Conservation (phyloP, 2,888 invertebrate species). For the Diaperis boleti region DNA sequence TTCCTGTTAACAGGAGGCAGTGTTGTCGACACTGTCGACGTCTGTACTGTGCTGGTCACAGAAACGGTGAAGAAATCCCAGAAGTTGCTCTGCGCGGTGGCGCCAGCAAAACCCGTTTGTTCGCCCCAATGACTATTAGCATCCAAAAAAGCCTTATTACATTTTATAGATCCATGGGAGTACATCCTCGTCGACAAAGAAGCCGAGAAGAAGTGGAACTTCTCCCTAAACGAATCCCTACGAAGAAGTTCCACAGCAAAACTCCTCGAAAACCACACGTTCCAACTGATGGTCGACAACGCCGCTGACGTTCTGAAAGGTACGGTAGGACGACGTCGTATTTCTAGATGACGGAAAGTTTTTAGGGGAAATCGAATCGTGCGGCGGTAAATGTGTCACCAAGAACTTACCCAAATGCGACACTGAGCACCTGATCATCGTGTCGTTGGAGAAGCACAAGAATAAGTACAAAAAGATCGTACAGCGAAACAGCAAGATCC, state of each 20-base stretch:
- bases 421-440: slow-evolving; percentile 54
- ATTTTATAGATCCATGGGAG: slow-evolving; percentile 71
- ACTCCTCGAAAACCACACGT: slow-evolving; percentile 55
- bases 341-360: no score
- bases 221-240: slow-evolving; percentile 62
- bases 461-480: slow-evolving; percentile 58
- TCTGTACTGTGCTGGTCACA: slow-evolving; percentile 70
- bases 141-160: slow-evolving; percentile 54
- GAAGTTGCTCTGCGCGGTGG: slow-evolving; percentile 73
- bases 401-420: slow-evolving; percentile 52
- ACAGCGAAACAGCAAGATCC: slow-evolving; percentile 55
- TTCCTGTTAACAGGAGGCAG: slow-evolving; percentile 67
- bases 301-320: slow-evolving; percentile 62
- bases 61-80: slow-evolving; percentile 70
- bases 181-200: slow-evolving; percentile 68
- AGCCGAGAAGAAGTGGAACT: slow-evolving; percentile 69
- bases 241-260: slow-evolving; percentile 53
- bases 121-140: slow-evolving; percentile 60
- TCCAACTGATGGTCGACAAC: slow-evolving; percentile 55
- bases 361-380: slow-evolving; percentile 61
- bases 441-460: slow-evolving; percentile 57
- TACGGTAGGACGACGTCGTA: slow-evolving; percentile 42
- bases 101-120: slow-evolving; percentile 73
- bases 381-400: slow-evolving; percentile 62
- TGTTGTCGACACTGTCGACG: slow-evolving; percentile 67